Percentiles rank a stretch among this genome's conserved stretches.
These are phyloP conservation scores for Dendroctonus valens DNA, from an alignment of 1,140 invertebrate genomes.

Conservation along the genomic window DNA sequence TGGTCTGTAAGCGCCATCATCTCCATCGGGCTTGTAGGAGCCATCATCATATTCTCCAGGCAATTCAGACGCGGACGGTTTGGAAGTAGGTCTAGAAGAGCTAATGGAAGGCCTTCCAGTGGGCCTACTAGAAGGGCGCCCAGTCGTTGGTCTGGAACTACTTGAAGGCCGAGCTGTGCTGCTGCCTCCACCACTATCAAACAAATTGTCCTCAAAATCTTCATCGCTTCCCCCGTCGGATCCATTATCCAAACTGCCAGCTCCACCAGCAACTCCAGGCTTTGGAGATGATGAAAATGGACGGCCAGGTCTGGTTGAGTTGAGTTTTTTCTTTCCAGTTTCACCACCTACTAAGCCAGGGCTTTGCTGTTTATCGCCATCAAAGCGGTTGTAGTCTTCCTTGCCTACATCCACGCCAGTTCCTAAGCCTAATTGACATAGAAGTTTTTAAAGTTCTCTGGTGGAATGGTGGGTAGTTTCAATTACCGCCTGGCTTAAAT, in stretches of 20 bases:
- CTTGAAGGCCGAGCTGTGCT: constrained; percentile 13
- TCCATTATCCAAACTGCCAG: constrained; percentile 13
- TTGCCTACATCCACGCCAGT: constrained; percentile 37
- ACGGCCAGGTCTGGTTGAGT: too few species aligned
- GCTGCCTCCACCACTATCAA: constrained; percentile 17
- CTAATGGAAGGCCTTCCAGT: constrained; percentile 16
- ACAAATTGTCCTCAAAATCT: constrained; percentile 34
- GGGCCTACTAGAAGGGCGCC: constrained; percentile 24
- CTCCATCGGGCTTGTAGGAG: constrained; percentile 27
- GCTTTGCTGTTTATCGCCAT: too few species aligned
- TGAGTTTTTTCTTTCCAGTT: too few species aligned
- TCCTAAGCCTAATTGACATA: constrained; percentile 39
- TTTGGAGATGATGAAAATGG: too few species aligned
- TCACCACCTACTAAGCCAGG: too few species aligned
- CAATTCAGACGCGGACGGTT: constrained; percentile 1
- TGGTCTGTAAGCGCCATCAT: constrained; percentile 36
- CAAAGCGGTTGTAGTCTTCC: constrained; percentile 25
- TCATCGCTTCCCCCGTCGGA: constrained; percentile 1
- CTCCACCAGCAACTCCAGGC: background rate
- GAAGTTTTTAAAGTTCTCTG: constrained; percentile 37
- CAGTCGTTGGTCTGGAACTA: background rate
- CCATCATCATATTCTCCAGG: constrained; percentile 30
- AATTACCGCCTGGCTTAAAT: constrained; percentile 35
- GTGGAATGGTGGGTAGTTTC: background rate
- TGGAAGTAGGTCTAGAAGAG: background rate